A percentile compares a stretch with the other conserved stretches of the same genome.
Conservation (phyloP, 1,140 invertebrate species). For the Meloidogyne hapla region DNA sequence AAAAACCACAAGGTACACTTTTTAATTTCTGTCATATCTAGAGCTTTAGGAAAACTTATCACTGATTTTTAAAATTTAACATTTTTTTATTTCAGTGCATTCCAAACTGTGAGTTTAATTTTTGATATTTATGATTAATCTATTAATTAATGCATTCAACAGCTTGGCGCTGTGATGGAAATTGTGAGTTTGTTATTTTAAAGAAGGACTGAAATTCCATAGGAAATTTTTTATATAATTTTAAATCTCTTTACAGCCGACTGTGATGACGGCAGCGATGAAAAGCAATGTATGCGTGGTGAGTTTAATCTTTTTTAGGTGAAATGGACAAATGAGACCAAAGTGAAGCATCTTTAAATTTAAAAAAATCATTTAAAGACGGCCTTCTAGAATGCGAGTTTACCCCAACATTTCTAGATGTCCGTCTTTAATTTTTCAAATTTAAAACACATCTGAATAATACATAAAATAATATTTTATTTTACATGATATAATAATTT, state of each 20-base stretch:
- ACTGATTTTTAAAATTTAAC: constrained; percentile 13
- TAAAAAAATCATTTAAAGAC: no score
- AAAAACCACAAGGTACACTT: constrained; percentile 80
- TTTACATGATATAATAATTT: no score
- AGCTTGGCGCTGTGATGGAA: constrained; percentile 56
- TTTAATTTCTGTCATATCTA: neutral
- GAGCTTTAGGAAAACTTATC: no score
- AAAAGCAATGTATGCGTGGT: constrained; percentile 53
- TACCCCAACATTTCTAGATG: no score
- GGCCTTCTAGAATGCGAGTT: no score
- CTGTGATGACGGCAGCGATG: constrained; percentile 57
- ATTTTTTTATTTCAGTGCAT: constrained; percentile 12
- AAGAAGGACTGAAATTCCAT: neutral
- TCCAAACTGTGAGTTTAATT: constrained; percentile 27
- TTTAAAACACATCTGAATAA: no score
- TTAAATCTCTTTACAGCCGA: constrained; percentile 34
- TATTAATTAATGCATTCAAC: constrained; percentile 20
- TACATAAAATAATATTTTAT: no score
- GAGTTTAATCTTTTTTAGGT: no score
- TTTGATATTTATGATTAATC: neutral
- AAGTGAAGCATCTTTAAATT: no score
- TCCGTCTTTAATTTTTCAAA: no score
- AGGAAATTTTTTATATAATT: neutral
- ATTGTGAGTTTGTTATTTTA: neutral
- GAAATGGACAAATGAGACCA: no score